Evolutionary conservation across 1,140 invertebrate species (phyloP).

Genomic region (Hylaeus anthracinus): DNA sequence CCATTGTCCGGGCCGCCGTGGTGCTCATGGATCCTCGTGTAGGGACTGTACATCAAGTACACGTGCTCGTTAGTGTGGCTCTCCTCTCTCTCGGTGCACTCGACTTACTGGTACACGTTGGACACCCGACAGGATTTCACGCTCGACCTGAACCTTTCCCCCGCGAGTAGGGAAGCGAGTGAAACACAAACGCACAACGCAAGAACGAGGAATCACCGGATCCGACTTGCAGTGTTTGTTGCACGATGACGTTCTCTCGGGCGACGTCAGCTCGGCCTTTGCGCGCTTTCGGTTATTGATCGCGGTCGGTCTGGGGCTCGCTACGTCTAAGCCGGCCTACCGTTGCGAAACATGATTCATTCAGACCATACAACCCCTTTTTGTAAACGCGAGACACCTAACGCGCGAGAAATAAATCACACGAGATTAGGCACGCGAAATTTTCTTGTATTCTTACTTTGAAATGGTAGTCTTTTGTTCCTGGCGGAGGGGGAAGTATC

Average conservation of each 20-base stretch:
- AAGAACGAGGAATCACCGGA: not conserved
- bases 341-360: conserved; percentile 50
- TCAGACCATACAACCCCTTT: conserved; percentile 7
- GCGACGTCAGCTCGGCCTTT: conserved; percentile 58
- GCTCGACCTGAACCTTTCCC: not conserved
- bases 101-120: conserved; percentile 30
- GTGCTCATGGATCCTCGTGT: not conserved
- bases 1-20: conserved; percentile 27
- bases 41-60: conserved; percentile 39
- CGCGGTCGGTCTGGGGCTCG: conserved; percentile 29
- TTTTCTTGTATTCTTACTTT: not conserved
- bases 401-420: too few relatives aligned
- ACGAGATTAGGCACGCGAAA: not conserved
- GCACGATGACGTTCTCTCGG: conserved; percentile 49
- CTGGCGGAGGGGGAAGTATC: too few relatives aligned
- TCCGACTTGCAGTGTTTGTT: not conserved
- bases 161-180: not conserved
- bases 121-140: conserved; percentile 9
- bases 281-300: conserved; percentile 64
- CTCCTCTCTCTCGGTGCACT: conserved; percentile 12
- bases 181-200: not conserved
- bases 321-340: conserved; percentile 19
- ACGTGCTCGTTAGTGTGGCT: conserved; percentile 46
- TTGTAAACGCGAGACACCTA: not conserved
- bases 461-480: not conserved